A percentile compares a stretch with the other conserved stretches of the same genome.
Conservation (phyloP, 2,797 vertebrate genomes). For the Lateolabrax maculatus region DNA sequence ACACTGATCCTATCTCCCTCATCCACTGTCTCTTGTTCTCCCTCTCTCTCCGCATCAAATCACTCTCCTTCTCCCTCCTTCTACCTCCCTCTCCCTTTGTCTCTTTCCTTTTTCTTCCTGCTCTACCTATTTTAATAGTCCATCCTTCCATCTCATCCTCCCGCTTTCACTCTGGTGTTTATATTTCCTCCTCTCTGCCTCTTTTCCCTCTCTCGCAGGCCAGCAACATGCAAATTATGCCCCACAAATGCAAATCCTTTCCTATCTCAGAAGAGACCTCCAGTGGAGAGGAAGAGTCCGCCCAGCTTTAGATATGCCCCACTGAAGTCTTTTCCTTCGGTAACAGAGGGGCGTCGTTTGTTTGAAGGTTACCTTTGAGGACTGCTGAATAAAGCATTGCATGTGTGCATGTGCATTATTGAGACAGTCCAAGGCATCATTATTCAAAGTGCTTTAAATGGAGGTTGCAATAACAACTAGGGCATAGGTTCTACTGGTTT, state of each 20-base stretch:
- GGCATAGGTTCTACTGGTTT: background rate
- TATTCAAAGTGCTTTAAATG: constrained; percentile 21
- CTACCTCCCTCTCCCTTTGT: constrained; percentile 10
- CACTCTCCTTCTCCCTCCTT: constrained; percentile 5
- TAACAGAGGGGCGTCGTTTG: constrained; percentile 11
- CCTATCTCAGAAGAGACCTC: constrained; percentile 66
- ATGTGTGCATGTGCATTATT: constrained; percentile 21
- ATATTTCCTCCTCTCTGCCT: constrained; percentile 27
- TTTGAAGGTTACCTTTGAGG: constrained; percentile 63
- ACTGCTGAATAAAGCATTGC: constrained; percentile 40
- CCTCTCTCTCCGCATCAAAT: constrained; percentile 13
- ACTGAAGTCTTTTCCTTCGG: constrained; percentile 22
- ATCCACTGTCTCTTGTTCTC: constrained; percentile 3
- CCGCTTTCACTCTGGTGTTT: constrained; percentile 48
- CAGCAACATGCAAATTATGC: constrained; percentile 78
- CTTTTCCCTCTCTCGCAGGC: constrained; percentile 50
- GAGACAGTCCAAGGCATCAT: background rate
- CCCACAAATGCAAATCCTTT: constrained; percentile 77
- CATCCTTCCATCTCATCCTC: constrained; percentile 28
- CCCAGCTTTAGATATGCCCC: constrained; percentile 32
- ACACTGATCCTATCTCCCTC: constrained; percentile 60
- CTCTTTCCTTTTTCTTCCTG: background rate
- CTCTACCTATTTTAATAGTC: constrained; percentile 28
- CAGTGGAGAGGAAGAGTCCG: constrained; percentile 45
- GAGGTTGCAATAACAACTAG: background rate